Conservation (phyloP, 2,113 vertebrate genomes). For the Meriones unguiculatus region DNA sequence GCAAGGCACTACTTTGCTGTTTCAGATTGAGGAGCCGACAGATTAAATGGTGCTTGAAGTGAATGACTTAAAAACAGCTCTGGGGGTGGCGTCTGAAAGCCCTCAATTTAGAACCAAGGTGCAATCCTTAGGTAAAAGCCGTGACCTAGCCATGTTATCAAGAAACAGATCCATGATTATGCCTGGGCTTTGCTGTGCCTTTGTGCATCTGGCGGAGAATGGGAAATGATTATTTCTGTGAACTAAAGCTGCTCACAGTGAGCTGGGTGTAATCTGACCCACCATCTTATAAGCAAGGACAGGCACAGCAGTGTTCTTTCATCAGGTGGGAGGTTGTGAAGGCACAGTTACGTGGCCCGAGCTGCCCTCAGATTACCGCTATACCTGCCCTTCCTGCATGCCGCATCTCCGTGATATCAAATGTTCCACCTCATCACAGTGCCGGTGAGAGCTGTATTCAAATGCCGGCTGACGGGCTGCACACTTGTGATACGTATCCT, state of each 20-base stretch:
- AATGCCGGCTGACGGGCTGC: background rate
- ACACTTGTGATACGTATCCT: background rate
- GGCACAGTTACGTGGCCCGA: background rate
- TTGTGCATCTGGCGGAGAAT: background rate
- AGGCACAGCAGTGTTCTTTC: background rate
- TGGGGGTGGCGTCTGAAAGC: background rate
- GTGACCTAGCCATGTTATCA: background rate
- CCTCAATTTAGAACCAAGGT: conserved; percentile 5
- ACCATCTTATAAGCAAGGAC: background rate
- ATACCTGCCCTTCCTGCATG: background rate
- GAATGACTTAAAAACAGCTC: background rate
- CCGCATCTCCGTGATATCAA: background rate
- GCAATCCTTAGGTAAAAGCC: background rate
- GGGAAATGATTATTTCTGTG: background rate
- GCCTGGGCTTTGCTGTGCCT: background rate
- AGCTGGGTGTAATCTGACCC: background rate
- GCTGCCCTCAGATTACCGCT: background rate
- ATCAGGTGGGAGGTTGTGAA: background rate
- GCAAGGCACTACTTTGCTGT: background rate
- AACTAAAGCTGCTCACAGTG: background rate
- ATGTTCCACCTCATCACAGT: background rate
- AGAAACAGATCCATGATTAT: conserved; percentile 27
- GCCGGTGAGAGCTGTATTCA: background rate
- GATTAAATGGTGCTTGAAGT: background rate
- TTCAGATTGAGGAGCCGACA: background rate